Percentiles rank a stretch among this genome's conserved stretches.
Conservation (phyloP, 2,888 invertebrate species). For the Nasonovia ribisnigri region DNA sequence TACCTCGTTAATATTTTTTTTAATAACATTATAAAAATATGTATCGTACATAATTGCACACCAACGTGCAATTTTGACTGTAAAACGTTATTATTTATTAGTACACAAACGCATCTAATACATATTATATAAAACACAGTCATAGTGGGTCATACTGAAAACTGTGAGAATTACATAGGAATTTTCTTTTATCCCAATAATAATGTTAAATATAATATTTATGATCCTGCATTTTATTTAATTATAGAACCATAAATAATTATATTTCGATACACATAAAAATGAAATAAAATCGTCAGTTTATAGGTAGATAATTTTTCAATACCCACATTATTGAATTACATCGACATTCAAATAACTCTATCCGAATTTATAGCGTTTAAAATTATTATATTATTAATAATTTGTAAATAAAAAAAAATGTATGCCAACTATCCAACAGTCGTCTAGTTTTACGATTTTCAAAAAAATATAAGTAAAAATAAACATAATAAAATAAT, state of each 20-base stretch:
- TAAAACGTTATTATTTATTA: too few relatives aligned
- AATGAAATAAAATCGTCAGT: neutral
- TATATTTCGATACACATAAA: neutral
- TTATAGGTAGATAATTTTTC: neutral
- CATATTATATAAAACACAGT: neutral
- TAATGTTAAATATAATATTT: neutral
- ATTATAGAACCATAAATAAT: neutral
- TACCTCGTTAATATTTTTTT: neutral
- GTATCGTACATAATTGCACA: neutral
- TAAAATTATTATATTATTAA: neutral
- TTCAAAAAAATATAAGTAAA: too few relatives aligned
- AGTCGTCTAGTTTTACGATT: too few relatives aligned
- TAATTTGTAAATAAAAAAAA: neutral
- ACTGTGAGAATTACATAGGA: neutral
- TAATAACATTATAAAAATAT: neutral
- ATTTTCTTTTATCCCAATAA: neutral
- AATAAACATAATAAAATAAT: neutral
- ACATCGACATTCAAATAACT: neutral
- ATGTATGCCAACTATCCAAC: neutral
- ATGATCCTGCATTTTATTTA: neutral
- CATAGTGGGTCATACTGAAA: neutral
- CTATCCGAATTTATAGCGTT: neutral
- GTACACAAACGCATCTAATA: too few relatives aligned
- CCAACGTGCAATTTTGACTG: too few relatives aligned
- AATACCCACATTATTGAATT: neutral